Evolutionary conservation across 2,888 invertebrate species (phyloP), one percentile per base, ranked within the genome.

Genomic region (Dendrolimus houi): DNA sequence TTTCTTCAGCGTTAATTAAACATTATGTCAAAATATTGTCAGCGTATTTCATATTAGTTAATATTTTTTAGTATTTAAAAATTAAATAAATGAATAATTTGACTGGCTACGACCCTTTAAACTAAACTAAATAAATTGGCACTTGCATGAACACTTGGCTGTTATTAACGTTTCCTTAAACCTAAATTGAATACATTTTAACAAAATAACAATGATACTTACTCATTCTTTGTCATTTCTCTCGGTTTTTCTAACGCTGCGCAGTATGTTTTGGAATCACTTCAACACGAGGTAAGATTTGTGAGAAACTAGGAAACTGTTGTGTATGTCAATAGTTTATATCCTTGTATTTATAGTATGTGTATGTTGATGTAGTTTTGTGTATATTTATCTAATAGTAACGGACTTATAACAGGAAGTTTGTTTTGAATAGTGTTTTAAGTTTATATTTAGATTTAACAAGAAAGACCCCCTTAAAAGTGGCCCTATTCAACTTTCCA

Each of bases 191-290:
- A 47, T 47, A 47, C 47, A 47, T 47, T 47, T 47, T 6, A 81
- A 79, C 71, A 70, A 77, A 74, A 70, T 69, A 70, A 71, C 69
- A 75, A 84, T 79, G 75, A 76, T 75, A 85, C 79, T 85, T 77
- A 87, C 80, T 86, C 72, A 85, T 86, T 84, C 76, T 86, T 87
- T 93, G 91, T 92, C 86, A 90, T 93, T 93, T 93, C 92, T 93
- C 87, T 92, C 93, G 93, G 92, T 94, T 92, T 69, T 92, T 92
- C 92, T 92, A 92, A 93, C 93, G 95, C 95, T 95, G 95, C 95
- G 93, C 96, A 98, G 97, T 96, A 96, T 97, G 94, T 97, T 97
- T 95, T 97, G 97, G 98, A 97, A 97, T 94, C 96, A 97, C 96
- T 97, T 98, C 96, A 97, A 97, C 92, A 96, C 97, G 94, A 97